Percentiles rank a stretch among this genome's conserved stretches.
phyloP scores from a whole-genome alignment of 2,888 invertebrate genomes.

The Schizaphis graminum region DNA sequence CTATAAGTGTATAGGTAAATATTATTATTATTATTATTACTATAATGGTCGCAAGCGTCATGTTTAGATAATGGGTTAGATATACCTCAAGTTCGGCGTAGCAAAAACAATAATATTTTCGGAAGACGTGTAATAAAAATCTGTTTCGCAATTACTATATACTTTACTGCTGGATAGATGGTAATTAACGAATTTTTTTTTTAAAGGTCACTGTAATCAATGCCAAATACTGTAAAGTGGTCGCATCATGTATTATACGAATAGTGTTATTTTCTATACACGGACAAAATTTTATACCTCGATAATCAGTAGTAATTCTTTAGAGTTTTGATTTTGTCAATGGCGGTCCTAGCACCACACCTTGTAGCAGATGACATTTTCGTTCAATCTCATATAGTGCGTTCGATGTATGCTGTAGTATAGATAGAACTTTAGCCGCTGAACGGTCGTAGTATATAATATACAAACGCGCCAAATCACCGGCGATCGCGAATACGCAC shows the following conservation, averaged over 20 bases:
- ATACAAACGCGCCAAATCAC: background rate
- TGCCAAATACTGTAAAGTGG: background rate
- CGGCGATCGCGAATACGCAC: background rate
- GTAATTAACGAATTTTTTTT: background rate
- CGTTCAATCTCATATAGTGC: background rate
- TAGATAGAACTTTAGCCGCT: background rate
- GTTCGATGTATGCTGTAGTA: background rate
- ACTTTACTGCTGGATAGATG: background rate
- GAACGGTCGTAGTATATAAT: background rate
- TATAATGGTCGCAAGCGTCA: background rate
- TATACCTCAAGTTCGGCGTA: background rate
- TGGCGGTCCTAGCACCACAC: background rate
- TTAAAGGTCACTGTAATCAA: background rate
- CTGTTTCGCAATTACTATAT: background rate
- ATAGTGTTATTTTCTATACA: background rate
- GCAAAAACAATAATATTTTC: background rate
- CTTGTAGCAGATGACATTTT: background rate
- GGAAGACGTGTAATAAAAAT: background rate
- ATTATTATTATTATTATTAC: background rate
- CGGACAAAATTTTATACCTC: background rate
- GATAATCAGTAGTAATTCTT: background rate
- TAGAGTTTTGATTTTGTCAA: background rate
- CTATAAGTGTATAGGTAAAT: background rate
- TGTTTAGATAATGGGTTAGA: background rate
- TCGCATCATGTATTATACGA: background rate